A percentile compares a stretch with the other conserved stretches of the same genome.
phyloP scores from a whole-genome alignment of 2,888 invertebrate genomes.

The Xanthorhoe designata region DNA sequence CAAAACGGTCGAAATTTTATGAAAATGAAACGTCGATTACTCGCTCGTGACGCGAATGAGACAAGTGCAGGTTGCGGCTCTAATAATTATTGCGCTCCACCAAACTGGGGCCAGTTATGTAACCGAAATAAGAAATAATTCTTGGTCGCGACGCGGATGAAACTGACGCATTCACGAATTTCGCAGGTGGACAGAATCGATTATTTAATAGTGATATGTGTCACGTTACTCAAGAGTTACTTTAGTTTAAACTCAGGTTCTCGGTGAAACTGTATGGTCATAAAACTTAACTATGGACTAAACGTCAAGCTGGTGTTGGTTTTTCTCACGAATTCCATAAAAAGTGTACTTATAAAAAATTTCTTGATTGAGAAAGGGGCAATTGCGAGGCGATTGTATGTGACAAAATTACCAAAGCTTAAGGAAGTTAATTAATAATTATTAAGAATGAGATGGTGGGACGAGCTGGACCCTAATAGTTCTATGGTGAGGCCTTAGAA shows the following conservation, averaged over 20 bases:
- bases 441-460: too few relatives aligned
- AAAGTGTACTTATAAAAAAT: too few relatives aligned
- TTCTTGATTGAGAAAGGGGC: too few relatives aligned
- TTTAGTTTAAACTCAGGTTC: not conserved
- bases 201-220: not conserved
- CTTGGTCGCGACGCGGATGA: constrained; percentile 54
- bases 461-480: too few relatives aligned
- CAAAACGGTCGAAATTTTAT: constrained; percentile 63
- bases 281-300: not conserved
- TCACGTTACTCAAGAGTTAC: not conserved
- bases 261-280: not conserved
- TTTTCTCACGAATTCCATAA: too few relatives aligned
- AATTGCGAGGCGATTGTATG: too few relatives aligned
- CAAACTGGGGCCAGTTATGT: constrained; percentile 59
- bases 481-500: too few relatives aligned
- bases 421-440: too few relatives aligned
- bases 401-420: too few relatives aligned
- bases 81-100: constrained; percentile 45
- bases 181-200: constrained; percentile 6
- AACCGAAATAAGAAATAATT: constrained; percentile 57
- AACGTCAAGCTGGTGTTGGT: too few relatives aligned
- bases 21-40: constrained; percentile 67
- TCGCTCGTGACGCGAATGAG: constrained; percentile 60
- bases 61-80: constrained; percentile 64
- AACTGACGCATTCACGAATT: constrained; percentile 19